Evolutionary conservation across 2,113 vertebrate genomes (phyloP), one percentile per base, ranked within the genome.

Genomic region (Pteruthius melanotis): DNA sequence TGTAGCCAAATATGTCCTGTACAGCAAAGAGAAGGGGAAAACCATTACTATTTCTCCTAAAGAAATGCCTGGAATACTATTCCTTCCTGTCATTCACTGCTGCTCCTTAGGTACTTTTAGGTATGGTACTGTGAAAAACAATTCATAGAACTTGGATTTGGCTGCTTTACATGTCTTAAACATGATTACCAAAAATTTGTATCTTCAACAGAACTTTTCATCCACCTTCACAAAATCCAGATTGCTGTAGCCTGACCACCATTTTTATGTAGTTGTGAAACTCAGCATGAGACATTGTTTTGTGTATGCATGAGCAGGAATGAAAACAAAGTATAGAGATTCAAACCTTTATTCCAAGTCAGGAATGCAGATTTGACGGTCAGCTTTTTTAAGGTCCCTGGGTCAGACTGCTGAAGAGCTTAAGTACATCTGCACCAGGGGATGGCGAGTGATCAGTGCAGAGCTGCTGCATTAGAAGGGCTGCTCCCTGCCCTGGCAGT

Each of bases 1-100:
- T 97, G 85, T 98, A 98, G 79, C 98, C 98, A 96, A 98, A 98
- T 23, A 98, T 97, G 47, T 98, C 98, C 98, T 98, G 94, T 37
- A 71, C 37, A 50, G 64, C 44, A 97, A 89, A 71, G 69, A 95
- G 22, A 78, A 72, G 10, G 14, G 56, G 37, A 89, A 89, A 89
- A 37, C 33, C 9, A 69, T 66, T 57, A 47, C 15, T 53, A 30
- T 54, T 79, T 70, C 10, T 54, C 26, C 35, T 54, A 74, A 83
- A 56, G 39, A 59, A 77, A 53, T 11, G 33, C 8, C 17, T 53
- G 44, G 17, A 68, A 57, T 42, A 50, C 8, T 26, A 33, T 19
- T 47, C 4, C 19, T 42, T 56, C 47, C 40, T 11, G 30, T 65
- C 54, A 76, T 23, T 35, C 23, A 27, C 35, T 61, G 42, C 7